phyloP scores from a whole-genome alignment of 1,140 invertebrate genomes.

The Bactericera cockerelli region DNA sequence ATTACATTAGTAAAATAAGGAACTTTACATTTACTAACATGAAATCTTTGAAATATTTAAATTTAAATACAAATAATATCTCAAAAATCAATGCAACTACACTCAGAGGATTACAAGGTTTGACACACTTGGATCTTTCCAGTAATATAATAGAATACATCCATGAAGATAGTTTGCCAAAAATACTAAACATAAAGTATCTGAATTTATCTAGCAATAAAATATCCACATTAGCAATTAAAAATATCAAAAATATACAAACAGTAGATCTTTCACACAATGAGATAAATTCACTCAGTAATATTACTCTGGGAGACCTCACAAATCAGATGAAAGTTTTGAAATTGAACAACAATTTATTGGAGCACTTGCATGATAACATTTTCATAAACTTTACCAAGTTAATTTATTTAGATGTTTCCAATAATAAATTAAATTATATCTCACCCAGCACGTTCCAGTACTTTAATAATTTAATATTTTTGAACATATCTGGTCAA shows the following conservation, averaged over 20 bases:
- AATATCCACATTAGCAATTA: not conserved
- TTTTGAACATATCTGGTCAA: constrained; percentile 6
- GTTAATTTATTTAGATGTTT: constrained; percentile 1
- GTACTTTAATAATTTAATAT: not conserved
- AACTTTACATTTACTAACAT: not conserved
- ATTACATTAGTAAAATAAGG: not conserved
- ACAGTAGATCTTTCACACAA: constrained; percentile 1
- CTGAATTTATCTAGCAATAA: not conserved
- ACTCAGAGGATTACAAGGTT: not conserved
- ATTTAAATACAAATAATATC: not conserved
- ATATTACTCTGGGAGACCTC: not conserved
- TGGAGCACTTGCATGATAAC: not conserved
- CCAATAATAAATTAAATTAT: not conserved
- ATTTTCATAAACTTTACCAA: not conserved
- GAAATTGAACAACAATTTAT: not conserved
- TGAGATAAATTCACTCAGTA: not conserved
- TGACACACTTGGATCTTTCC: not conserved
- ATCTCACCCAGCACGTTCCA: not conserved
- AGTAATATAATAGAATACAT: not conserved
- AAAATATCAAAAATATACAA: not conserved
- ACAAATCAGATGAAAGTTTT: not conserved
- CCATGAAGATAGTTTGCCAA: not conserved
- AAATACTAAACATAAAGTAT: not conserved
- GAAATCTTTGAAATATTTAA: not conserved
- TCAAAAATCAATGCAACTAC: not conserved